Conservation (phyloP, 2,113 vertebrate genomes). For the Callopanchax toddi region DNA sequence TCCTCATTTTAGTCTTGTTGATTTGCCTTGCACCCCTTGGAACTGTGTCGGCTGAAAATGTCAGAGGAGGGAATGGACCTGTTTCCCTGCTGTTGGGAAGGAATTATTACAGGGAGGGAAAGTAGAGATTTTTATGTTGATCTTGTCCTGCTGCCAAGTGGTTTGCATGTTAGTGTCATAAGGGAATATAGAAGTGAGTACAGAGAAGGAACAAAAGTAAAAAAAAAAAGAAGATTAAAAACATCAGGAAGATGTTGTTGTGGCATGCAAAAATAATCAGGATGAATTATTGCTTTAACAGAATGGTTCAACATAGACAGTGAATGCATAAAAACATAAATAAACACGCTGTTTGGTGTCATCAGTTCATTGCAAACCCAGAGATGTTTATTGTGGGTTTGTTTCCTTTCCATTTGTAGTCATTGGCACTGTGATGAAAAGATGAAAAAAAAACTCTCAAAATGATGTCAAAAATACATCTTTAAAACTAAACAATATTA, state of each 20-base stretch:
- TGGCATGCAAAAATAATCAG: neutral
- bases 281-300: neutral
- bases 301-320: neutral
- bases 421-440: too few relatives aligned
- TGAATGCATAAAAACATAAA: neutral
- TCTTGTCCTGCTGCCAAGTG: conserved; percentile 60
- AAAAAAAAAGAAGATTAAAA: neutral
- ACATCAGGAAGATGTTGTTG: neutral
- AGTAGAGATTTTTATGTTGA: conserved; percentile 57
- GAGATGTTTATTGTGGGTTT: too few relatives aligned
- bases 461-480: too few relatives aligned
- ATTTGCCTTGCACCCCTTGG: neutral
- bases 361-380: too few relatives aligned
- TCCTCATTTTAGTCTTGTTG: neutral
- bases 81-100: conserved; percentile 29
- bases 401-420: too few relatives aligned
- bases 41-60: conserved; percentile 30
- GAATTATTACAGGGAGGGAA: conserved; percentile 44
- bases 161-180: conserved; percentile 28
- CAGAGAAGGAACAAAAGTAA: conserved; percentile 15
- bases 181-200: conserved; percentile 27
- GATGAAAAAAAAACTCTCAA: too few relatives aligned
- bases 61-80: conserved; percentile 6
- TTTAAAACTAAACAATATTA: too few relatives aligned
- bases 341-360: neutral